Evolutionary conservation across 2,113 vertebrate genomes (phyloP), one percentile per base, ranked within the genome.

Genomic region (Megalops atlanticus): DNA sequence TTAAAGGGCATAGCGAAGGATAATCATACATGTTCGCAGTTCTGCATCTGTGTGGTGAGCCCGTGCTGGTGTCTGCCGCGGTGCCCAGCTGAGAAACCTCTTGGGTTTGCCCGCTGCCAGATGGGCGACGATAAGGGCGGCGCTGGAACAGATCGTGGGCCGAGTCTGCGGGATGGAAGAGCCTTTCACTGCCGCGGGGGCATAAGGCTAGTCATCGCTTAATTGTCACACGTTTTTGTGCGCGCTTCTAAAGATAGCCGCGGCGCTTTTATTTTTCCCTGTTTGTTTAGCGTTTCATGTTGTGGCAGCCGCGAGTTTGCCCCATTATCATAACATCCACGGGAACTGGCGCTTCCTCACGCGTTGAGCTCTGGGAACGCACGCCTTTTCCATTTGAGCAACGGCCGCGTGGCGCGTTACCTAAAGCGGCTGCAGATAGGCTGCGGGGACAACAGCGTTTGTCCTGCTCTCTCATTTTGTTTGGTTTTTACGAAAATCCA

Each of bases 251-350:
- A 79, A 79, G 78, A 35, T 79, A 79, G 68, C 68, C 14, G 31
- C 21, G 24, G 16, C 3, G 6, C 8, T 88, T 89, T 79, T 83
- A 83, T 91, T 89, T 87, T 88, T 92, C 84, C 85, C 84, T 87
- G 85, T 90, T 85, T 85, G 77, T 84, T 69, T 76, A 70, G 84
- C 52, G 81, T 91, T 38, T 27, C 79, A 76, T 86, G 91, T 93
- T 93, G 91, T 93, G 89, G 91, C 92, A 94, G 93, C 93, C 92
- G 89, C 84, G 90, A 90, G 86, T 85, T 83, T 80, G 81, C 89
- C 85, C 89, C 86, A 85, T 89, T 91, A 91, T 85, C 91, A 94
- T 91, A 94, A 94, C 92, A 93, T 94, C 93, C 92, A 89, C 81
- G 85, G 92, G 91, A 92, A 92, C 90, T 92, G 77, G 24, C 87